phyloP scores from a whole-genome alignment of 2,888 invertebrate genomes.

The Acanthosepion lycidas region DNA sequence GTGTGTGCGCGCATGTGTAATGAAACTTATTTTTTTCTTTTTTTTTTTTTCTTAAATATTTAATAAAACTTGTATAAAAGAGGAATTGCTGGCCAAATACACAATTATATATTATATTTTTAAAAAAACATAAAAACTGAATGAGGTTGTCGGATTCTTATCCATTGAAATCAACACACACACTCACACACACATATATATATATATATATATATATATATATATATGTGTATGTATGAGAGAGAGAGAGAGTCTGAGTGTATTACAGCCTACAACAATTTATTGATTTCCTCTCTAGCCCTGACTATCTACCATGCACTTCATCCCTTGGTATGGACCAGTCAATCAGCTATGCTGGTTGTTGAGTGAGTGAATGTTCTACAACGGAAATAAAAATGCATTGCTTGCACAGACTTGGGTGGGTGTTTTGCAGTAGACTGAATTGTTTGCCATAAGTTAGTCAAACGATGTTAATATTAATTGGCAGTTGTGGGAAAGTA shows the following conservation, averaged over 20 bases:
- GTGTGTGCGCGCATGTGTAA: too few species aligned
- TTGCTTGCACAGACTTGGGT: background rate
- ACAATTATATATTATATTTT: too few species aligned
- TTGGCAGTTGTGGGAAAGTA: background rate
- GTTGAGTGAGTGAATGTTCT: conserved; percentile 33
- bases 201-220: too few species aligned
- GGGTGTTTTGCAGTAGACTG: conserved; percentile 33
- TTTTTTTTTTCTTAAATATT: too few species aligned
- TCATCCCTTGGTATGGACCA: background rate
- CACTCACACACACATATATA: too few species aligned
- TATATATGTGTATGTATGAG: background rate
- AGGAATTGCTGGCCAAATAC: too few species aligned
- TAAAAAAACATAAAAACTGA: too few species aligned
- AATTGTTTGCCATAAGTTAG: background rate
- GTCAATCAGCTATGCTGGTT: conserved; percentile 17
- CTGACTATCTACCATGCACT: background rate
- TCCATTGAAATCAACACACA: too few species aligned
- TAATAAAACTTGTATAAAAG: too few species aligned
- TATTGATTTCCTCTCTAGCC: conserved; percentile 33
- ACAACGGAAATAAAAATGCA: background rate
- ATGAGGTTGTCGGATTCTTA: too few species aligned
- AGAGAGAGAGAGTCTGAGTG: background rate
- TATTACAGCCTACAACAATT: conserved; percentile 33
- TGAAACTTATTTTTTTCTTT: too few species aligned
- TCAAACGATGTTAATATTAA: background rate